A percentile compares a stretch with the other conserved stretches of the same genome.
Evolutionary conservation across 1,140 invertebrate genomes (phyloP).

Genomic region (Trachymyrmex cornetzi): DNA sequence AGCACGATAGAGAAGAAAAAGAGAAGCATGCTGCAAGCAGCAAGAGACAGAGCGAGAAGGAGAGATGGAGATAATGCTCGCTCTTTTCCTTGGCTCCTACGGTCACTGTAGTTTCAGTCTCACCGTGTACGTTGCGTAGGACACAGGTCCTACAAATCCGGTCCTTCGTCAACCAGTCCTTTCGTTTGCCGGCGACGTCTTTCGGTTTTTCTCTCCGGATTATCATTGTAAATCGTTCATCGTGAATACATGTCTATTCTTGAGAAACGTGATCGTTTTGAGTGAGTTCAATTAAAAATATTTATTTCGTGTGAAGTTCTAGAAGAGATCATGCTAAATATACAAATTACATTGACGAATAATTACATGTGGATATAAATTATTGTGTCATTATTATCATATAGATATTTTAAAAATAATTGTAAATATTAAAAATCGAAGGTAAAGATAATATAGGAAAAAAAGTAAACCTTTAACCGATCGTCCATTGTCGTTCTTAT

Average conservation of each 20-base stretch:
- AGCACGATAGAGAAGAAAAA: slow-evolving; percentile 62
- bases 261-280: slow-evolving; percentile 6
- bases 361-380: not conserved
- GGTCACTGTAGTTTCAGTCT: slow-evolving; percentile 79
- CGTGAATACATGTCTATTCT: not conserved
- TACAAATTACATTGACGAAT: not conserved
- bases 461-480: not conserved
- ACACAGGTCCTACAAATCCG: slow-evolving; percentile 53
- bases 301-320: slow-evolving; percentile 2
- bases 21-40: slow-evolving; percentile 41
- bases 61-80: slow-evolving; percentile 65
- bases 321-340: not conserved
- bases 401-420: not conserved
- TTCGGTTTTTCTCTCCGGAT: not conserved
- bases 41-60: slow-evolving; percentile 40
- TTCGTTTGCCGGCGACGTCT: not conserved
- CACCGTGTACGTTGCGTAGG: slow-evolving; percentile 73
- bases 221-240: not conserved
- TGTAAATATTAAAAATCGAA: not conserved
- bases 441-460: not conserved
- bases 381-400: not conserved
- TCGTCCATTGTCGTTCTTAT: not conserved
- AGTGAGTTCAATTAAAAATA: not conserved
- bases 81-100: slow-evolving; percentile 71
- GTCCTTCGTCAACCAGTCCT: not conserved